Conservation (phyloP, 2,113 vertebrate species). For the Melanocharis versteri region DNA sequence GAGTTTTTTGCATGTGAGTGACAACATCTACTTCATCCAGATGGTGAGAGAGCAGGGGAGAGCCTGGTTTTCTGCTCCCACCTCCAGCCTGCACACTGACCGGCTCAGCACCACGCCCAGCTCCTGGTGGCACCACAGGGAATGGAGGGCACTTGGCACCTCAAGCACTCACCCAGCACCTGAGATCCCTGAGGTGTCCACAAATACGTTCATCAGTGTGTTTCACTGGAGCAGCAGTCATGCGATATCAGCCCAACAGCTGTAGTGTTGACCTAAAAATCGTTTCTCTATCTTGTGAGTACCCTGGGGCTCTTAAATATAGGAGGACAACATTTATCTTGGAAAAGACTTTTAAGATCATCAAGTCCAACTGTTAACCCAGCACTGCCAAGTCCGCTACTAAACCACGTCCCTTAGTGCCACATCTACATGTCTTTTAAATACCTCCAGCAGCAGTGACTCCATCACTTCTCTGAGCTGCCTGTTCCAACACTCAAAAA, state of each 20-base stretch:
- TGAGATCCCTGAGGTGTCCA: not conserved
- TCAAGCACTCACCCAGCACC: not conserved
- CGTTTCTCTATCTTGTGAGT: not conserved
- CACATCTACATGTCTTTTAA: not conserved
- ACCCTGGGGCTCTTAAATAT: not conserved
- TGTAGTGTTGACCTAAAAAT: not conserved
- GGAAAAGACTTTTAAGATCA: not conserved
- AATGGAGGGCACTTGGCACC: not conserved
- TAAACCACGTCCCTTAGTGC: not conserved
- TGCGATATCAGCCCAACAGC: not conserved
- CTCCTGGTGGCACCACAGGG: not conserved
- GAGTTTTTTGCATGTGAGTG: not conserved
- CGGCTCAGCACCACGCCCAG: fast-evolving
- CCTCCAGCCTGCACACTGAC: not conserved
- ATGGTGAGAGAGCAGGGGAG: not conserved
- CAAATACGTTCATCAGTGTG: no score
- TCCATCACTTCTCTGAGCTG: not conserved
- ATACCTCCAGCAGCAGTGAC: not conserved
- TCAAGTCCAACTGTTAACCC: not conserved
- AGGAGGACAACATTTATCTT: not conserved
- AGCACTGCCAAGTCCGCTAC: not conserved
- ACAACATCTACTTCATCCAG: not conserved
- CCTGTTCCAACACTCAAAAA: not conserved
- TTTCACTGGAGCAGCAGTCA: not conserved
- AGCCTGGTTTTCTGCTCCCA: not conserved